These are phyloP conservation scores for Atractosteus spatula DNA, from an alignment of 2,113 vertebrate genomes.

Conservation along the genomic window DNA sequence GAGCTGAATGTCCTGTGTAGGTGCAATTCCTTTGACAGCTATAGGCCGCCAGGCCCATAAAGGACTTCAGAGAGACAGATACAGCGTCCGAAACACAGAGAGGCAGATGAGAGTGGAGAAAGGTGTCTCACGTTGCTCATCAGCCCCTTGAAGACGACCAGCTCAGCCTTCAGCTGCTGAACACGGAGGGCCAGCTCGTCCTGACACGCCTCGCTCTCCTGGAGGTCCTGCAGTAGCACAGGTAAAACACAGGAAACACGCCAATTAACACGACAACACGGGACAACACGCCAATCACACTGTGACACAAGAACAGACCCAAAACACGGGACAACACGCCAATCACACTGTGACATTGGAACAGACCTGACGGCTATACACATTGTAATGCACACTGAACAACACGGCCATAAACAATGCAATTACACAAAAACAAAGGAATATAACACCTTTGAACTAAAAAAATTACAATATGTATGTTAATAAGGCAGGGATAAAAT, in stretches of 20 bases:
- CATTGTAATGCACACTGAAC: no score
- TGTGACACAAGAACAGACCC: not conserved
- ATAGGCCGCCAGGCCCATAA: no score
- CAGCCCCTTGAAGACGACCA: slow-evolving; percentile 95
- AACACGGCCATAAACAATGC: no score
- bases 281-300: not conserved
- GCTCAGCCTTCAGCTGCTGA: slow-evolving; percentile 89
- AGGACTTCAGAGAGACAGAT: no score
- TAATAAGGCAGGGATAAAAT: no score
- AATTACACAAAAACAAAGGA: no score
- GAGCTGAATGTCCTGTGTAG: no score
- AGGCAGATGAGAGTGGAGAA: no score
- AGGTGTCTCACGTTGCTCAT: slow-evolving; percentile 89
- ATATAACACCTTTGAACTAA: no score
- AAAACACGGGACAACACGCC: not conserved
- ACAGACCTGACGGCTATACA: not conserved
- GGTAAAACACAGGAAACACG: not conserved
- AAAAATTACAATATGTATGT: no score
- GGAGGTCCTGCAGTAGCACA: slow-evolving; percentile 72
- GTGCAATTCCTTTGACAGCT: no score
- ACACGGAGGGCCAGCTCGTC: slow-evolving; percentile 91
- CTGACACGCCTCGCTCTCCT: slow-evolving; percentile 91
- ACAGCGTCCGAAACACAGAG: no score
- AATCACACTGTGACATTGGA: not conserved
- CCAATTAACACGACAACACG: not conserved